Evolutionary conservation across 2,888 invertebrate genomes (phyloP).

Genomic region (Anthrax anthrax): DNA sequence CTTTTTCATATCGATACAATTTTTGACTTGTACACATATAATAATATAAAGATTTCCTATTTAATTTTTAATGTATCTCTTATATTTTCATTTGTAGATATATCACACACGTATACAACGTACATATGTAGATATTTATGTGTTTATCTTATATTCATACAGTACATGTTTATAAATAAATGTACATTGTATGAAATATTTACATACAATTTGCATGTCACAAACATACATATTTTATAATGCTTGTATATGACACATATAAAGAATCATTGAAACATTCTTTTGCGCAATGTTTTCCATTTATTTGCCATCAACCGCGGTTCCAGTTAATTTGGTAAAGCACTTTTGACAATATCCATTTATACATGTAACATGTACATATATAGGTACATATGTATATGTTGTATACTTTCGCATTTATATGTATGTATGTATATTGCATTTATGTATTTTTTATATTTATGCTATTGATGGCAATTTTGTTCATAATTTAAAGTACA

Average conservation of each 20-base stretch:
- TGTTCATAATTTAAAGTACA: constrained; percentile 6
- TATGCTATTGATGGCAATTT: constrained; percentile 4
- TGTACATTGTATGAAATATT: too few relatives aligned
- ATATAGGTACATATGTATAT: too few relatives aligned
- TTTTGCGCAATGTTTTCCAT: neutral
- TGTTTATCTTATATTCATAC: too few relatives aligned
- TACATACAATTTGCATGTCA: too few relatives aligned
- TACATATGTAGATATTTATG: neutral
- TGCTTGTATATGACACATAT: neutral
- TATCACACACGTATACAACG: neutral
- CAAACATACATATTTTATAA: neutral
- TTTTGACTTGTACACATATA: neutral
- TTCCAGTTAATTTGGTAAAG: constrained; percentile 7
- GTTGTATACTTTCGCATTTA: too few relatives aligned
- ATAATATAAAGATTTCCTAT: neutral
- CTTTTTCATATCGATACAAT: neutral
- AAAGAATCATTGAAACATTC: neutral
- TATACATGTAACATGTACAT: too few relatives aligned
- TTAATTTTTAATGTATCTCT: neutral
- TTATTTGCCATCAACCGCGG: neutral
- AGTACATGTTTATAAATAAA: too few relatives aligned
- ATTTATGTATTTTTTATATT: too few relatives aligned
- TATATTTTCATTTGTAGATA: too few relatives aligned
- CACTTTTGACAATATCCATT: neutral
- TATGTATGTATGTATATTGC: too few relatives aligned